Evolutionary conservation across 1,140 invertebrate species (phyloP), one percentile per base, ranked within the genome.

Genomic region (Paraescarpia echinospica): DNA sequence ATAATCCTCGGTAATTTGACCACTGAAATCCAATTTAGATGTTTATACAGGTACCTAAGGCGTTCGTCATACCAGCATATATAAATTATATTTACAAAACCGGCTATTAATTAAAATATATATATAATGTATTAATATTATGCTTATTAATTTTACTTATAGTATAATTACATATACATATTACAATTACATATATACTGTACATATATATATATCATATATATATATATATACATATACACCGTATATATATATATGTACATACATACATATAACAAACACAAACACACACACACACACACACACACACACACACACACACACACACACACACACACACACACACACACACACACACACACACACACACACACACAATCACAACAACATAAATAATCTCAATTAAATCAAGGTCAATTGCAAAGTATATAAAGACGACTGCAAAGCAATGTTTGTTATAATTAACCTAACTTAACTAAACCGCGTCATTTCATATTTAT

Each of bases 251-350:
- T 31, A 90, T 90, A 22, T 2, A 18, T 34, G n/a, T 90, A 90
- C 12, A 34, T 35, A 35, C 12, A 35, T 35, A 90, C n/a, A 34
- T 35, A 90, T 90, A 34, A n/a, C n/a, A n/a, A 8, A 90, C n/a
- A 34, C 27, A 90, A 9, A 34, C 27, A 90, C n/a, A 34, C 27
- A 90, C n/a, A 90, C 27, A 90, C n/a, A 18, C 2, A 90, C n/a
- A 90, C 27, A 90, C n/a, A 90, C 27, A 90, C n/a, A 90, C 27
- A 90, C n/a, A 90, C 27, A 90, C n/a, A 90, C 27, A 90, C n/a
- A 90, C n/a, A 90, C 27, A 90, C n/a, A 90, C 27, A 90, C n/a
- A 90, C 27, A 90, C n/a, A 90, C 27, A 90, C n/a, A 90, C 27
- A 90, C 27, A 90, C 27, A 90, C n/a, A 90, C 27, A 90, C n/a